Percentiles rank a stretch among this genome's conserved stretches.
Evolutionary conservation across 2,797 vertebrate species (phyloP).

Genomic region (Enteromius afrohamiltoni): DNA sequence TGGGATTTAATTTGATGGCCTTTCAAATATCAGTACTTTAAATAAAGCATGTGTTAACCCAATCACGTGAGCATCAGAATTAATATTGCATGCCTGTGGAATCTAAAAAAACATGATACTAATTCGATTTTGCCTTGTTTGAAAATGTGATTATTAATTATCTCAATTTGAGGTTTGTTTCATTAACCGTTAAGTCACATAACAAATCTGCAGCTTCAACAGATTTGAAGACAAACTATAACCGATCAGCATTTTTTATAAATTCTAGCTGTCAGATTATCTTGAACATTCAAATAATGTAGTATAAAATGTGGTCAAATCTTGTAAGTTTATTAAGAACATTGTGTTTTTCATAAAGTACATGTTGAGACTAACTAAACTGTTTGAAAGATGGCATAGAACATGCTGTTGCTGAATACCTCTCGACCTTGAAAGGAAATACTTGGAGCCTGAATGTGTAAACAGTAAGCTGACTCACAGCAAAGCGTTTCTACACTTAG

Average conservation of each 20-base stretch:
- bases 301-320: neutral
- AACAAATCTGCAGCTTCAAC: neutral
- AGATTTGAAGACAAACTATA: neutral
- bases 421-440: constrained; percentile 47
- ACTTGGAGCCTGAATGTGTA: constrained; percentile 48
- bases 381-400: constrained; percentile 6
- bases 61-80: neutral
- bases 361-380: constrained; percentile 13
- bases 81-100: neutral
- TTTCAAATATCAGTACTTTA: neutral
- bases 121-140: neutral
- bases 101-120: neutral
- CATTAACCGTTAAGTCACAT: neutral
- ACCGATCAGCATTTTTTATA: neutral
- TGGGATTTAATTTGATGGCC: neutral
- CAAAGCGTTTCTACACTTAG: constrained; percentile 18
- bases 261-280: neutral
- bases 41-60: constrained; percentile 3
- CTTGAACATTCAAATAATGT: neutral
- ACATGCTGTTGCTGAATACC: constrained; percentile 1
- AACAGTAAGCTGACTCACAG: constrained; percentile 49
- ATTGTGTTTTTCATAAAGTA: neutral
- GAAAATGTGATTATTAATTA: neutral
- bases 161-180: neutral
- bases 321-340: neutral